Percentiles rank a stretch among this genome's conserved stretches.
Conservation (phyloP, 2,888 invertebrate genomes). For the Deilephila elpenor region DNA sequence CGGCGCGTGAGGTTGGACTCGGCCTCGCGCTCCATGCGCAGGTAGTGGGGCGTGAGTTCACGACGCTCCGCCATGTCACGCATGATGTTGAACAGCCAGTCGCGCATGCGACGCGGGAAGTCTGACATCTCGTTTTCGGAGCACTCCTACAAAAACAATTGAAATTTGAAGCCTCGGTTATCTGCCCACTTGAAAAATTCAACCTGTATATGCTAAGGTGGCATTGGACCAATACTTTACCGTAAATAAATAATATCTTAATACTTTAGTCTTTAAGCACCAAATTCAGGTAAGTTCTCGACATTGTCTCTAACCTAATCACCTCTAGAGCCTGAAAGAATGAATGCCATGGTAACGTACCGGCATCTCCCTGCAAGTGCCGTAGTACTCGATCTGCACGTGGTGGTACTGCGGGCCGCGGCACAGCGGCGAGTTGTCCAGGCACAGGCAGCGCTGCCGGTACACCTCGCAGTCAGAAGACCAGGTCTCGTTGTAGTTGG, state of each 20-base stretch:
- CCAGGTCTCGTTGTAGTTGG: slow-evolving; percentile 98
- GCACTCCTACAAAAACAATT: slow-evolving; percentile 73
- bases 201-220: no score
- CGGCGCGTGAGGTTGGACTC: slow-evolving; percentile 93
- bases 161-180: no score
- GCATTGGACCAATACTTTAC: no score
- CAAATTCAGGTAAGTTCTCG: no score
- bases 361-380: slow-evolving; percentile 91
- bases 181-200: no score
- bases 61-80: slow-evolving; percentile 95
- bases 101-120: slow-evolving; percentile 98
- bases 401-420: slow-evolving; percentile 90
- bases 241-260: no score
- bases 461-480: slow-evolving; percentile 97
- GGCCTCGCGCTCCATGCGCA: slow-evolving; percentile 94
- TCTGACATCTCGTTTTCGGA: slow-evolving; percentile 94
- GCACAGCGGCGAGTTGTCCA: slow-evolving; percentile 89
- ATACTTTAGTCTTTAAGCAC: no score
- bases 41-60: slow-evolving; percentile 92
- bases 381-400: slow-evolving; percentile 97
- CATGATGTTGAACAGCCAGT: slow-evolving; percentile 99
- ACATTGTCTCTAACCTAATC: no score
- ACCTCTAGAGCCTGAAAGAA: no score
- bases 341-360: slow-evolving; percentile 60
- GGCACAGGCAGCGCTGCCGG: slow-evolving; percentile 96